These are phyloP conservation scores for Drosophila simulans DNA, from an alignment of 1,140 invertebrate species.

Conservation along the genomic window DNA sequence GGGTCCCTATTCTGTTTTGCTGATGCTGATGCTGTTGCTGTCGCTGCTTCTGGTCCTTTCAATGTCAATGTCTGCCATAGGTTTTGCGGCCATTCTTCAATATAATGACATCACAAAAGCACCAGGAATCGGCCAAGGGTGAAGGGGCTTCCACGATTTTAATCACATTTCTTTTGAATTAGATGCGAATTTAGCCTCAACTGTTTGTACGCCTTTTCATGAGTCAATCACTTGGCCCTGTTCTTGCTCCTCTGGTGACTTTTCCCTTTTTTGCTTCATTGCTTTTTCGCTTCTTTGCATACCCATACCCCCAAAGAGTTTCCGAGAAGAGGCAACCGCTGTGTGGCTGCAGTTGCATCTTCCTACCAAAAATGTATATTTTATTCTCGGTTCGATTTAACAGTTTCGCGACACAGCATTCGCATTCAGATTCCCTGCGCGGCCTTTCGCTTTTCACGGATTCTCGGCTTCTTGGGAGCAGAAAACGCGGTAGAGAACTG, in stretches of 20 bases:
- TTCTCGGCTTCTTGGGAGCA: conserved; percentile 31
- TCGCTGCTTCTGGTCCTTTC: conserved; percentile 53
- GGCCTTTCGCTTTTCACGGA: conserved; percentile 72
- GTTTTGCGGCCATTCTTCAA: conserved; percentile 74
- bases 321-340: conserved; percentile 41
- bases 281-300: conserved; percentile 10
- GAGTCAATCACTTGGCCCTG: conserved; percentile 67
- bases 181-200: conserved; percentile 73
- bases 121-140: conserved; percentile 49
- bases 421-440: conserved; percentile 22
- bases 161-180: conserved; percentile 83
- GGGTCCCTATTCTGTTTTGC: neutral
- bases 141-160: conserved; percentile 59
- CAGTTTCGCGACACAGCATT: conserved; percentile 39
- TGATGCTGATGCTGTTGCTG: conserved; percentile 10
- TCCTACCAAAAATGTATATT: conserved; percentile 43
- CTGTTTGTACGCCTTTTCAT: conserved; percentile 65
- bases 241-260: conserved; percentile 8
- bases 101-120: conserved; percentile 83
- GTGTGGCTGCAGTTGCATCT: conserved; percentile 15
- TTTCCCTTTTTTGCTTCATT: conserved; percentile 3
- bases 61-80: conserved; percentile 74
- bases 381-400: conserved; percentile 67
- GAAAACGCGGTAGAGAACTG: conserved; percentile 48
- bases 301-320: conserved; percentile 50